These are phyloP conservation scores for Nannoperca australis DNA, from an alignment of 2,797 vertebrate species.

Conservation along the genomic window DNA sequence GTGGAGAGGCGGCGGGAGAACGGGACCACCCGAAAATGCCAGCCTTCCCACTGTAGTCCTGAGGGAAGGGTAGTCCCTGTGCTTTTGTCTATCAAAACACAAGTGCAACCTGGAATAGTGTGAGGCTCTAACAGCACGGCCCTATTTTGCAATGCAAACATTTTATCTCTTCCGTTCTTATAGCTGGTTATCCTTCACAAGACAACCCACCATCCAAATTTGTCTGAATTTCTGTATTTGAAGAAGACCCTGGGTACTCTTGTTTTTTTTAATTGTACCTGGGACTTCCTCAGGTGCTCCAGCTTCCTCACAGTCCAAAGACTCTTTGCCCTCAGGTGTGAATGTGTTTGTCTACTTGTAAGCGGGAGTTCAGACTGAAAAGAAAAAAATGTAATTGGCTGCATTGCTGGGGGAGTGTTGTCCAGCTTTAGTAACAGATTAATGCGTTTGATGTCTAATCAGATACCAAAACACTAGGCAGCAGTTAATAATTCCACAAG, in stretches of 20 bases:
- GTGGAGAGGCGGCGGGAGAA: conserved; percentile 44
- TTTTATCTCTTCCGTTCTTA: neutral
- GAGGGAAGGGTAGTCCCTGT: conserved; percentile 32
- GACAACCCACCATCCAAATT: neutral
- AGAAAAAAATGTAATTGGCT: neutral
- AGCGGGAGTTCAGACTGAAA: neutral
- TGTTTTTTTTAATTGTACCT: neutral
- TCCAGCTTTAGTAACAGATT: neutral
- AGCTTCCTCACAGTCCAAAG: neutral
- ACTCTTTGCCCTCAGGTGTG: neutral
- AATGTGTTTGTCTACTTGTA: neutral
- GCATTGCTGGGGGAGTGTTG: neutral
- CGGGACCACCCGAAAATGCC: conserved; percentile 66
- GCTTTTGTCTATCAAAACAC: conserved; percentile 38
- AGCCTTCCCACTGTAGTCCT: conserved; percentile 17
- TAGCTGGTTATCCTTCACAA: conserved; percentile 7
- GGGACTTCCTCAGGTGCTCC: neutral
- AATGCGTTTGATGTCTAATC: neutral
- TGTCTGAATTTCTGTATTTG: conserved; percentile 18
- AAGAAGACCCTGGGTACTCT: neutral
- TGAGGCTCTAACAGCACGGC: neutral
- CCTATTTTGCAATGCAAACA: conserved; percentile 25
- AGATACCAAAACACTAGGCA: neutral
- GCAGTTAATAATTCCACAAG: neutral
- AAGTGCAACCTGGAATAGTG: conserved; percentile 15